phyloP scores from a whole-genome alignment of 2,797 vertebrate species.

The Chelonia mydas region DNA sequence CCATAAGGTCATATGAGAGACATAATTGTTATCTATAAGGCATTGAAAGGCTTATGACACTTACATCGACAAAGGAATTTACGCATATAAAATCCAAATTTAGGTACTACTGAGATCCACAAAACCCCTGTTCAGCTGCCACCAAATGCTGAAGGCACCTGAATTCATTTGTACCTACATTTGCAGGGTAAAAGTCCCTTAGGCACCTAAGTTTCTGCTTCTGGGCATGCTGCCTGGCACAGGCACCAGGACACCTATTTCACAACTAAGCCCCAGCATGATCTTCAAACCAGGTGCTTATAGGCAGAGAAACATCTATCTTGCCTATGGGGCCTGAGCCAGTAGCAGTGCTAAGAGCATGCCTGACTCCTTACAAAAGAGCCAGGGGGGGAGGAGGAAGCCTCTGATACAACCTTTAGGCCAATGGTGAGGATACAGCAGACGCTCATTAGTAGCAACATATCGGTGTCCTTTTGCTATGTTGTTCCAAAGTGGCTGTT shows the following conservation, averaged over 20 bases:
- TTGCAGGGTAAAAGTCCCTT: background rate
- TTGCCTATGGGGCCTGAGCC: background rate
- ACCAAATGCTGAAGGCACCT: background rate
- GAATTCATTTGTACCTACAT: background rate
- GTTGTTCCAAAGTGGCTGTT: background rate
- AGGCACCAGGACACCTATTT: background rate
- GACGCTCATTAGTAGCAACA: background rate
- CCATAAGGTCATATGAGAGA: background rate
- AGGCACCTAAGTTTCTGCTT: background rate
- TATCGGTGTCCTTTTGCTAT: background rate
- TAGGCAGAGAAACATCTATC: background rate
- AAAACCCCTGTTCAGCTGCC: background rate
- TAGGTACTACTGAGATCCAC: background rate
- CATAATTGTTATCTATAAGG: background rate
- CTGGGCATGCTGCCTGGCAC: background rate
- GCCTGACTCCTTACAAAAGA: background rate
- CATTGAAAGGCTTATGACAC: background rate
- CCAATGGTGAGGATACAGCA: background rate
- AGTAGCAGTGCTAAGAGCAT: background rate
- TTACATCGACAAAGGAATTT: background rate
- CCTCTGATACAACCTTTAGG: background rate
- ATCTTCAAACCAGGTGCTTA: background rate
- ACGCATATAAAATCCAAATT: background rate
- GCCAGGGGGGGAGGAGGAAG: background rate
- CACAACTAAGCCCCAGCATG: background rate